Evolutionary conservation across 1,140 invertebrate genomes (phyloP), one percentile per base, ranked within the genome.

Genomic region (Sycophaga agraensis): DNA sequence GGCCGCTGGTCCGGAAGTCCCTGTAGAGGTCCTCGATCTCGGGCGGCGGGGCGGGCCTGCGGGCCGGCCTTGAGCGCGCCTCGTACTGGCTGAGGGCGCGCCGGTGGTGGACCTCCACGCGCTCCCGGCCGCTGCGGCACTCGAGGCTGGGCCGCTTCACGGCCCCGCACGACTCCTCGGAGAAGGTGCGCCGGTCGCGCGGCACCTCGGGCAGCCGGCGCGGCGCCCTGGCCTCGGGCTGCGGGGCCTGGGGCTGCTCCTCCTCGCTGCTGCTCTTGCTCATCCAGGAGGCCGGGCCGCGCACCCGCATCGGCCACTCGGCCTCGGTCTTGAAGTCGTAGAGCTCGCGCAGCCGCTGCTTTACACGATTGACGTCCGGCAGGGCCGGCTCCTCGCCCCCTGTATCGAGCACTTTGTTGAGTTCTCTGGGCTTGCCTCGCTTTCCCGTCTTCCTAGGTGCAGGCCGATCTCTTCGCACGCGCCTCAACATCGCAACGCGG

Each of bases 251-350:
- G 11, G 17, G 19, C 12, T 51, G 70, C 0, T 75, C 70, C 0
- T 73, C 73, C 16, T 74, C 73, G 34, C 70, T 75, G 42, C 66
- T 71, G 19, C 71, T 75, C 9, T 72, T 74, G 22, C 68, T 76
- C 11, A 72, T 75, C 74, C 71, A 74, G 0, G 48, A 16, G 1
- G 66, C 62, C 0, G 65, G 50, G 8, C 64, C 55, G 2, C 49
- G 58, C 2, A 69, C 45, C 8, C 69, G 68, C 21, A 70, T 69
- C 11, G 73, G 70, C 68, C 72, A 72, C 26, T 77, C 73, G 22
- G 69, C 72, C 17, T 77, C 75, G 7, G 67, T 75, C 40, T 75
- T 73, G 28, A 77, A 71, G 37, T 77, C 73, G 51, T 77, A 77
- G 0, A 77, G 43, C 22, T 77, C 75, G 37, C 67, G 62, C 43